A percentile compares a stretch with the other conserved stretches of the same genome.
phyloP scores from a whole-genome alignment of 2,888 invertebrate species.

The Melanostoma mellinum region DNA sequence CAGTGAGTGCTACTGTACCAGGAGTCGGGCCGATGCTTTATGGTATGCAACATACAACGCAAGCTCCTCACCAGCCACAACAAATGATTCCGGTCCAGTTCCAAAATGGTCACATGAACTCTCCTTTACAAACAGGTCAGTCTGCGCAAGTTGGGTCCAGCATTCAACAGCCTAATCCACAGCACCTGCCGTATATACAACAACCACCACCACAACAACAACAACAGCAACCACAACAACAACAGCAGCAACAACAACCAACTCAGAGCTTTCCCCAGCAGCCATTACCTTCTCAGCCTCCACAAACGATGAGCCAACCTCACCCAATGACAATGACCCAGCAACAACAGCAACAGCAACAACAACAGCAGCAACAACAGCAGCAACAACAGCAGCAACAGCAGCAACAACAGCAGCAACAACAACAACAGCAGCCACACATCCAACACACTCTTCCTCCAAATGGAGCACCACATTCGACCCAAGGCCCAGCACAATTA shows the following conservation, averaged over 20 bases:
- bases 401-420: constrained; percentile 60
- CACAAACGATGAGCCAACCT: constrained; percentile 50
- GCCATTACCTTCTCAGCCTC: constrained; percentile 60
- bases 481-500: constrained; percentile 51
- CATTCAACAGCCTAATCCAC: constrained; percentile 56
- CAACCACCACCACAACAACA: constrained; percentile 68
- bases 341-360: constrained; percentile 70
- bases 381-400: constrained; percentile 68
- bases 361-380: constrained; percentile 66
- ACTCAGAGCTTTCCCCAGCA: constrained; percentile 72
- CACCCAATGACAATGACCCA: constrained; percentile 66
- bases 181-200: constrained; percentile 60
- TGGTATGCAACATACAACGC: constrained; percentile 53
- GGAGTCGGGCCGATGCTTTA: constrained; percentile 56
- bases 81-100: constrained; percentile 77
- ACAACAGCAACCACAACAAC: constrained; percentile 73
- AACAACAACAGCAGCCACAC: constrained; percentile 68
- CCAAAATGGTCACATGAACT: constrained; percentile 78
- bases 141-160: constrained; percentile 51
- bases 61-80: constrained; percentile 70
- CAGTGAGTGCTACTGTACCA: constrained; percentile 61
- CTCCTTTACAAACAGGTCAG: constrained; percentile 76
- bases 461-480: constrained; percentile 43
- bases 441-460: constrained; percentile 50
- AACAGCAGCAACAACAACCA: constrained; percentile 51